phyloP scores from a whole-genome alignment of 2,797 vertebrate species.

The Coregonus sp. region DNA sequence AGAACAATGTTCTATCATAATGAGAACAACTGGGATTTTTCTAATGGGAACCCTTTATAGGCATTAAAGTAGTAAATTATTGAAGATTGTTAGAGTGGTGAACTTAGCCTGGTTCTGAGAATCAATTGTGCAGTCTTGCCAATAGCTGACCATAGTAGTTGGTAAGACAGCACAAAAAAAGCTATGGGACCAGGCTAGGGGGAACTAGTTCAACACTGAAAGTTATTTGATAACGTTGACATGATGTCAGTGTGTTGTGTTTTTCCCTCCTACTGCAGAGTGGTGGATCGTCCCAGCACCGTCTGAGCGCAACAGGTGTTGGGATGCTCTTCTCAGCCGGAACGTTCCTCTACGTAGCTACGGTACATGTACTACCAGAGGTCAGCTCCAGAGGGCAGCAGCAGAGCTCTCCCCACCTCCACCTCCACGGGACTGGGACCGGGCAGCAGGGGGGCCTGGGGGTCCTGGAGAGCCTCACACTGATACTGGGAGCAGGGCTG shows the following conservation, averaged over 20 bases:
- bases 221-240: background rate
- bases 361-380: conserved; percentile 74
- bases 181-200: too few species aligned
- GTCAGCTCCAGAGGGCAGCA: conserved; percentile 63
- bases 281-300: conserved; percentile 57
- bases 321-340: conserved; percentile 78
- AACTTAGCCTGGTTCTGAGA: too few species aligned
- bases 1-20: background rate
- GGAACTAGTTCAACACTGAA: background rate
- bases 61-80: too few species aligned
- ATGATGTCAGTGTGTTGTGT: conserved; percentile 16
- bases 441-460: conserved; percentile 59
- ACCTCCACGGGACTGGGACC: conserved; percentile 31
- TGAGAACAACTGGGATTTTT: background rate
- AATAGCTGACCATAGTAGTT: too few species aligned
- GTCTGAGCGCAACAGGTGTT: conserved; percentile 69
- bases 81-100: too few species aligned
- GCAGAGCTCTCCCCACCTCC: conserved; percentile 17
- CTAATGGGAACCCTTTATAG: background rate
- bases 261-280: conserved; percentile 55
- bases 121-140: too few species aligned
- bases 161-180: too few species aligned
- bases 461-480: conserved; percentile 70
- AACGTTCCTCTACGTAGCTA: conserved; percentile 78
- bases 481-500: conserved; percentile 74